Evolutionary conservation across 2,888 invertebrate species (phyloP), one percentile per base, ranked within the genome.

Genomic region (Ectobius pallidus): DNA sequence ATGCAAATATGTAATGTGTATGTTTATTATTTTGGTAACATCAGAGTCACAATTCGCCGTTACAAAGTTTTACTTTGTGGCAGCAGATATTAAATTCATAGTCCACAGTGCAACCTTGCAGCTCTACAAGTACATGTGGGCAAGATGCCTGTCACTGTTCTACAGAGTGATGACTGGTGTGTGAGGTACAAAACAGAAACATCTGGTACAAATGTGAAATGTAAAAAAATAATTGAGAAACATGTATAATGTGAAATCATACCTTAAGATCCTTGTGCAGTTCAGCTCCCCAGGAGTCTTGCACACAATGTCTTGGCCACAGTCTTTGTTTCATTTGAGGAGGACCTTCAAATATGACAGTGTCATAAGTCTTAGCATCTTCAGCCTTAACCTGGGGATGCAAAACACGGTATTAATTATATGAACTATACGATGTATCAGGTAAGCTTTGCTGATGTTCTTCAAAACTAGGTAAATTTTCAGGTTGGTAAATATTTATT

Each of bases 281-380:
- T 81, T 97, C 93, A 0, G 97, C 93, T 3, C 99, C 99, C 95
- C 95, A 95, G 0, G 95, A 92, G 78, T 95, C 93, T 83, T 97
- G 96, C 11, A 98, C 95, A 83, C 98, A 99, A 83, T 99, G 99
- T 1, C 92, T 87, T 11, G 98, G 99, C 97, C 98, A 99, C 61
- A 99, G 86, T 18, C 93, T 90, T 84, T 98, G 98, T 79, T 91
- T 92, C 87, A 92, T 91, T 32, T 91, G 88, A 11, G 94, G 93
- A 7, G 93, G 92, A 1, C 95, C 94, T 72, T 92, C 92, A 84
- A 98, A 98, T 74, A 93, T 89, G n/a, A 98, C 96, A 0, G 94
- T 95, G 82, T 98, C 97, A 81, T 94, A 94, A 0, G 93, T 90
- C 80, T 91, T 89, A 0, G 93, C 94, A 67, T 91, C 90, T 78